phyloP scores from a whole-genome alignment of 2,113 vertebrate species.

The Phalacrocorax aristotelis region DNA sequence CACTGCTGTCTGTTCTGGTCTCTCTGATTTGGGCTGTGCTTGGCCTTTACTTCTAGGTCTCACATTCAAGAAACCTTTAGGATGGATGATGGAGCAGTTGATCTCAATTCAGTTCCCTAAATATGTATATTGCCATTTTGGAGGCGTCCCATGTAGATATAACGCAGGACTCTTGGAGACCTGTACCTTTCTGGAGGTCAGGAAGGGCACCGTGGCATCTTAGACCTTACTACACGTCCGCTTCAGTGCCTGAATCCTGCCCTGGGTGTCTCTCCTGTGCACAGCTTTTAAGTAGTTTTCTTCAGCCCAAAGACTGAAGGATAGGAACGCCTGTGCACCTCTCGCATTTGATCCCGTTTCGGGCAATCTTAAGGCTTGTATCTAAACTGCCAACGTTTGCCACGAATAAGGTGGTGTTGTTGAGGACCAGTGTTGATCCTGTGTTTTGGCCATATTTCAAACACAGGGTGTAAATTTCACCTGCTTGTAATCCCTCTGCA shows the following conservation, averaged over 20 bases:
- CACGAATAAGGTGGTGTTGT: fast-evolving
- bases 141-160: fast-evolving
- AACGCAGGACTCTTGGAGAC: not conserved
- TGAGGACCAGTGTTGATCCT: not conserved
- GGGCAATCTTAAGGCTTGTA: not conserved
- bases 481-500: not conserved
- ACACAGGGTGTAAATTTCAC: not conserved
- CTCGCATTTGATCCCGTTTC: not conserved
- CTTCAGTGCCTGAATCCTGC: not conserved
- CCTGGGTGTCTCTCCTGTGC: not conserved
- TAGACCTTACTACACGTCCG: not conserved
- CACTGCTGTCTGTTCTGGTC: not conserved
- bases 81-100: not conserved
- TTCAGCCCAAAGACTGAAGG: not conserved
- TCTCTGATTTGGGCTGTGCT: not conserved
- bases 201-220: not conserved
- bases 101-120: not conserved
- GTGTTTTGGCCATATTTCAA: not conserved
- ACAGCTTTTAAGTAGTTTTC: not conserved
- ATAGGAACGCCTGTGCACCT: fast-evolving
- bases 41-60: not conserved
- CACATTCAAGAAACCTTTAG: not conserved
- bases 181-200: not conserved
- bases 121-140: not conserved
- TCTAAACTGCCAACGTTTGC: not conserved